These are phyloP conservation scores for Calycopis cecrops DNA, from an alignment of 1,140 invertebrate species.

Conservation along the genomic window DNA sequence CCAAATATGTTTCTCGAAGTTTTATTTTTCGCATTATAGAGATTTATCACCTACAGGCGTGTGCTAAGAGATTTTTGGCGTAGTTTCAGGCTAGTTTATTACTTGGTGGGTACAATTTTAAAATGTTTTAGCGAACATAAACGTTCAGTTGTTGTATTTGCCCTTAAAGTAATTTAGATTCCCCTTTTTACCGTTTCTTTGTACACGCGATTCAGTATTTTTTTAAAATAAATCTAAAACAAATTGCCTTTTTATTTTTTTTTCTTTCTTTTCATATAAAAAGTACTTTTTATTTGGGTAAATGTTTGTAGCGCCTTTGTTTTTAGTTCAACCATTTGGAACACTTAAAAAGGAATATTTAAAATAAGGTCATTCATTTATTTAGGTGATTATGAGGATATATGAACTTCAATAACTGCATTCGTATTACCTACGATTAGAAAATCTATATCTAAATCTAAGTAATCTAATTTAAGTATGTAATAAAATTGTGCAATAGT, in stretches of 20 bases:
- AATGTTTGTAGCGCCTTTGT: not conserved
- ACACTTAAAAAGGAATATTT: not conserved
- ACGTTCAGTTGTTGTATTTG: conserved; percentile 6
- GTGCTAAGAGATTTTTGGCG: conserved; percentile 14
- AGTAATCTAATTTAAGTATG: too few relatives aligned
- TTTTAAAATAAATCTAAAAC: not conserved
- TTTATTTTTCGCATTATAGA: not conserved
- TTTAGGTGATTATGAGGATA: too few relatives aligned
- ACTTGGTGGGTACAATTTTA: conserved; percentile 9
- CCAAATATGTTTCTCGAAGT: not conserved
- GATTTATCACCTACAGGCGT: not conserved
- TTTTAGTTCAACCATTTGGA: not conserved
- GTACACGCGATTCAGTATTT: conserved; percentile 8
- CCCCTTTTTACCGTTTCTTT: not conserved
- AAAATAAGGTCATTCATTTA: too few relatives aligned
- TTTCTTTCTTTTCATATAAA: too few relatives aligned
- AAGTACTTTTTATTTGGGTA: not conserved
- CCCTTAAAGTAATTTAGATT: conserved; percentile 11
- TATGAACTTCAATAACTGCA: too few relatives aligned
- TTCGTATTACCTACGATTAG: too few relatives aligned
- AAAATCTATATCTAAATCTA: too few relatives aligned
- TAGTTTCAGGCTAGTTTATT: conserved; percentile 12
- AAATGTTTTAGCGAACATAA: conserved; percentile 11
- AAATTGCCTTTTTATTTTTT: too few relatives aligned
- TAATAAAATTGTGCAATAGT: too few relatives aligned